phyloP scores from a whole-genome alignment of 2,113 vertebrate species.

The Odocoileus virginianus region DNA sequence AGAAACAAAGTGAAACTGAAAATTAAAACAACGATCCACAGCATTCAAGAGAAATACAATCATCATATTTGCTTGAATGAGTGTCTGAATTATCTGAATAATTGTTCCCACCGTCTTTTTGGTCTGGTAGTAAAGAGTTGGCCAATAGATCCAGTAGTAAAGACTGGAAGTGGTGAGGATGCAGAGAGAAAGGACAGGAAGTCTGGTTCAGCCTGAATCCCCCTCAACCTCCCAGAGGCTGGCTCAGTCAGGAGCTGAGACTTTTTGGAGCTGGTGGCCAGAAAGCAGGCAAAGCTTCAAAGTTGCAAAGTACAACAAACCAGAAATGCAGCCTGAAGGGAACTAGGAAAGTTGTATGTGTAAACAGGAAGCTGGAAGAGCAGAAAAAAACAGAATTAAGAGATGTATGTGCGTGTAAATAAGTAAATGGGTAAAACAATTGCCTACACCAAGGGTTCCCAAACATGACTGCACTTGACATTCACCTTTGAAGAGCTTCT shows the following conservation, averaged over 20 bases:
- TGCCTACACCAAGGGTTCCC: background rate
- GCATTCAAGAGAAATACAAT: background rate
- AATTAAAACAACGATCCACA: constrained; percentile 17
- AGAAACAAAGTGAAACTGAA: constrained; percentile 7
- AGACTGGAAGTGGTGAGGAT: background rate
- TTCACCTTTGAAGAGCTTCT: background rate
- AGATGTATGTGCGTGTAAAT: background rate
- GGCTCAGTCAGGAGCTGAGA: background rate
- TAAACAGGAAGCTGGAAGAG: background rate
- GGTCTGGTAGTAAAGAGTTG: background rate
- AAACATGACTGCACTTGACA: background rate
- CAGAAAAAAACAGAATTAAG: background rate
- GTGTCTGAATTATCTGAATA: background rate
- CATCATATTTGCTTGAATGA: background rate
- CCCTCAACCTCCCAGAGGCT: background rate
- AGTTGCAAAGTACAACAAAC: background rate
- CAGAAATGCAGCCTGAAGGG: background rate
- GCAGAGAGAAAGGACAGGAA: background rate
- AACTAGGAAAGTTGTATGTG: background rate
- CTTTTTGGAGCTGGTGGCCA: background rate
- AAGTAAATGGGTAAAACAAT: background rate
- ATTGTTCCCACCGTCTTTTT: background rate
- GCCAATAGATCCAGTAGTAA: background rate
- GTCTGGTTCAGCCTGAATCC: background rate
- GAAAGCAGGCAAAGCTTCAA: constrained; percentile 19